Evolutionary conservation across 1,140 invertebrate species (phyloP), one percentile per base, ranked within the genome.

Genomic region (Andrena cerasifolii): DNA sequence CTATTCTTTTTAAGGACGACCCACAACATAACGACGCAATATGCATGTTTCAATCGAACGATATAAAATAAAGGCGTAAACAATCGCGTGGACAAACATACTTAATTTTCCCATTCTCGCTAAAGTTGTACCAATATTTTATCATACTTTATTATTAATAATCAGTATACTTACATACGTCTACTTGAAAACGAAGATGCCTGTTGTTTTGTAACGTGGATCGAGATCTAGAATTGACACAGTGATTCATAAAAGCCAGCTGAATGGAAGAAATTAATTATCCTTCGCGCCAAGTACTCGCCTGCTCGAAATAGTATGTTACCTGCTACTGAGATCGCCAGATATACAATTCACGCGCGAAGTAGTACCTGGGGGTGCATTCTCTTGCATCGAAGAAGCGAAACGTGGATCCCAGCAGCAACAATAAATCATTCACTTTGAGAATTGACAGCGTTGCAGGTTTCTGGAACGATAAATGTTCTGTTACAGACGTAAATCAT

Each of bases 401-500:
- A 18, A 26, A 36, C n/a, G 33, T 40, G 40, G 54, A 68, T 36
- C 26, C 40, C 3, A 8, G 16, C 16, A 6, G 3, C 7, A 2
- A 28, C 3, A 28, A 40, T 68, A 54, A 68, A 68, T 68, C 49
- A 40, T 31, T 10, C 3, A 7, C 8, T 33, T 56, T 21, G 18
- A 21, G 36, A 21, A 59, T 21, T 59, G 58, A 59, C 58, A 59
- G 31, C 18, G 16, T 3, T 31, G 31, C 58, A 10, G 18, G 58
- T 59, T 36, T 36, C 31, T n/a, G 18, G 58, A 21, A 59, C 58
- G 58, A 59, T 59, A 59, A 40, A 59, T 18, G 58, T 21, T 36
- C 58, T 36, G 58, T 59, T 59, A 40, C n/a, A 59, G 12, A 21
- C 58, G 58, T 59, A 59, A 59, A 59, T 59, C 58, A 59, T 59